Evolutionary conservation across 2,113 vertebrate genomes (phyloP), one percentile per base, ranked within the genome.

Genomic region (Pseudonaja textilis): DNA sequence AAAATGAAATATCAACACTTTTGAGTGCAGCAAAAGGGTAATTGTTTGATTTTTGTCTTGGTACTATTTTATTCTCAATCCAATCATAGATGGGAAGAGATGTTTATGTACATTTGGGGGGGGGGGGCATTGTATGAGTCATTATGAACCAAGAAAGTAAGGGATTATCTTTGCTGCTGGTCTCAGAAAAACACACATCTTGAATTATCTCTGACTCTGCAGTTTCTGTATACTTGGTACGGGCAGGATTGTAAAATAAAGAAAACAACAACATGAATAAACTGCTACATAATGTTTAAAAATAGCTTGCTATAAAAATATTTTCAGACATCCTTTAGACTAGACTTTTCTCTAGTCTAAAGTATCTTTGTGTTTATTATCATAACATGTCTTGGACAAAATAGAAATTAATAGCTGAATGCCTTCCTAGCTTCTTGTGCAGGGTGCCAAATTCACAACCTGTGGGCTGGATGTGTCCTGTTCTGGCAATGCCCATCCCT

Each of bases 241-340:
- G 3, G 18, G 34, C 74, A 81, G 18, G 39, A 81, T 54, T 74
- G 47, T 54, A 81, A 61, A 89, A 89, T 5, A 16, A 74, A 50
- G 26, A 14, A 81, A 81, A 81, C 69, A 74, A 39, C n/a, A 39
- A 20, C 69, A 39, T 81, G 69, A 81, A 81, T 81, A 81, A 81
- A 81, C 14, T 89, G 92, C 87, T 94, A 87, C 39, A 94, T 10
- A 50, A 26, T 52, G 56, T 86, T 64, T 90, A 90, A 90, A 93
- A 61, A 90, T 52, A 90, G 50, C 12, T 86, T 90, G 52, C 89
- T 52, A 16, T n/a, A 69, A 69, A 18, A 34, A 34, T 52, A 52
- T 52, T 52, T 93, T 23, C 74, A 93, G 34, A 7, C 16, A 89
- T 56, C 69, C 86, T 64, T 34, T 29, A 90, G 42, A 42, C 2